Percentiles rank a stretch among this genome's conserved stretches.
Conservation (phyloP, 2,113 vertebrate species). For the Myotis lucifugus region DNA sequence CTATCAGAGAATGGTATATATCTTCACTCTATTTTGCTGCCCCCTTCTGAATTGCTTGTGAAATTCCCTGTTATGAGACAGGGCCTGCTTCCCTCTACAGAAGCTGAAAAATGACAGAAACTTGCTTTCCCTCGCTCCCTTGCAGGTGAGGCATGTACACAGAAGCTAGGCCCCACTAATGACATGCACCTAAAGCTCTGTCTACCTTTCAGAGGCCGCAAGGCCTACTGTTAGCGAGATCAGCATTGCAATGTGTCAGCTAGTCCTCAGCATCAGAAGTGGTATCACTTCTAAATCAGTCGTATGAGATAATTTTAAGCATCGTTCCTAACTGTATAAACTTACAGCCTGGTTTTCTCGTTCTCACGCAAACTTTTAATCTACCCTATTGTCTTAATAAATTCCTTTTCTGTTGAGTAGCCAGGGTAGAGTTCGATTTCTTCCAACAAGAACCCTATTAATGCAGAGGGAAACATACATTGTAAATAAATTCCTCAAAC, state of each 20-base stretch:
- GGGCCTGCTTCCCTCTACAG: not conserved
- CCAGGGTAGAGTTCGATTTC: not conserved
- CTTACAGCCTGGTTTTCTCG: not conserved
- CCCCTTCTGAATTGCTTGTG: not conserved
- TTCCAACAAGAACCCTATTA: not conserved
- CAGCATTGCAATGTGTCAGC: not conserved
- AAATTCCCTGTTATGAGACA: not conserved
- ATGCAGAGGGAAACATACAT: not conserved
- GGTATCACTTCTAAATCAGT: not conserved
- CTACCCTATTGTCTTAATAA: not conserved
- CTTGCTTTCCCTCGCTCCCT: not conserved
- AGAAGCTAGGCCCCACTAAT: not conserved
- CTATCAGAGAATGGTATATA: not conserved
- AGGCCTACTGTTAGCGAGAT: not conserved
- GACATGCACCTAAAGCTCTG: not conserved
- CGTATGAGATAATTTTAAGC: not conserved
- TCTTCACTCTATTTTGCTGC: not conserved
- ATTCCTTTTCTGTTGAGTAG: not conserved
- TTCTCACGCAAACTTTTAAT: not conserved
- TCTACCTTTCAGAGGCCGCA: not conserved
- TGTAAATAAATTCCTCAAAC: slow-evolving; percentile 14
- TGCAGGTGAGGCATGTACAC: not conserved
- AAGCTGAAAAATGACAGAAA: not conserved
- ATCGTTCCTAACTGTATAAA: not conserved
- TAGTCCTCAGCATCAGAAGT: not conserved